Conservation (phyloP, 2,797 vertebrate species). For the Hypotaenidia philippensis region DNA sequence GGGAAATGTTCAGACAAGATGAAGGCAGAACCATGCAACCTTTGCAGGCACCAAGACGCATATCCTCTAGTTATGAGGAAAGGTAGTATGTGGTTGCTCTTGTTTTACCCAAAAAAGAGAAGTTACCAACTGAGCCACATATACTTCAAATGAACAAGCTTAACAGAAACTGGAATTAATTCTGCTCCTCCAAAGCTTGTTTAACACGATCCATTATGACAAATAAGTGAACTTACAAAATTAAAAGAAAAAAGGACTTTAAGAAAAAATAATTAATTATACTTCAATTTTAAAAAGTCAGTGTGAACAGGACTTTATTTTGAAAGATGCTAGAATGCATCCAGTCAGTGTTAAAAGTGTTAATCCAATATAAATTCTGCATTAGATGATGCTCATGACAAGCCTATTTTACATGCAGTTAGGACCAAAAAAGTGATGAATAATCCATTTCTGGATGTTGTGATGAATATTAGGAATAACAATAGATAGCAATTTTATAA, state of each 20-base stretch:
- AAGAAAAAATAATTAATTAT: conserved; percentile 4
- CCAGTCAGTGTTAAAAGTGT: background rate
- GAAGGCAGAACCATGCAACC: background rate
- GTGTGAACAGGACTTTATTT: background rate
- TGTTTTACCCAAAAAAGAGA: background rate
- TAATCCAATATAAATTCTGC: background rate
- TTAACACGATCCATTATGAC: background rate
- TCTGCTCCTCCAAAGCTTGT: background rate
- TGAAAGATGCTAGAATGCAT: background rate
- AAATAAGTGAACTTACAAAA: conserved; percentile 25
- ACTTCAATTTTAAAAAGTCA: background rate
- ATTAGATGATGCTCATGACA: background rate
- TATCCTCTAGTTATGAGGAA: background rate
- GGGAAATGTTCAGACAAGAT: background rate
- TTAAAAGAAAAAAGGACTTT: background rate
- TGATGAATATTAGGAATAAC: background rate
- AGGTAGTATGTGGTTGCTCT: background rate
- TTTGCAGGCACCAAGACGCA: background rate
- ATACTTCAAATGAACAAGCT: background rate
- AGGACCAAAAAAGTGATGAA: background rate
- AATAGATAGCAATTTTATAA: background rate
- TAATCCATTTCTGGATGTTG: background rate
- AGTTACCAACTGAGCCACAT: background rate
- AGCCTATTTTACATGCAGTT: background rate
- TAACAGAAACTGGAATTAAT: conserved; percentile 15